Evolutionary conservation across 2,888 invertebrate genomes (phyloP).

Genomic region (Branchipolynoe longqiensis): DNA sequence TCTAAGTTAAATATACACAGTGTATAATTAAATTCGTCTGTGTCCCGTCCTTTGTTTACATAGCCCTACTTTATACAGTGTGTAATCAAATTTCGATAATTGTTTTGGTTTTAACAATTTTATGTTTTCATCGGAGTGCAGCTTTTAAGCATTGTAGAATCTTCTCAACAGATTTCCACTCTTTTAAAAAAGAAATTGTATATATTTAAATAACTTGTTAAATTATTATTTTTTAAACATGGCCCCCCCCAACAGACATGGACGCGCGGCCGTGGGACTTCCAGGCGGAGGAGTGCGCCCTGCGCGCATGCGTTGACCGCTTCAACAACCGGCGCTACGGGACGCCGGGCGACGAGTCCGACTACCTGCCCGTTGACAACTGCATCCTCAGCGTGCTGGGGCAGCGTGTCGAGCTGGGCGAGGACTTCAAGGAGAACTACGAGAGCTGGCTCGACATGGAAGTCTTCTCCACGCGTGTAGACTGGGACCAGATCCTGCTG

Average conservation of each 20-base stretch:
- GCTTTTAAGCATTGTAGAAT: no score
- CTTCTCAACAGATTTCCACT: no score
- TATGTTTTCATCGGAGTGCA: no score
- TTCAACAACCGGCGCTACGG: constrained; percentile 96
- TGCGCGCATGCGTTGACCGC: constrained; percentile 95
- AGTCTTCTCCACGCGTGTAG: constrained; percentile 90
- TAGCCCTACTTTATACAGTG: no score
- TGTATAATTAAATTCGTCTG: no score
- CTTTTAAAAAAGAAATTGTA: no score
- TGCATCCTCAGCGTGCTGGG: constrained; percentile 92
- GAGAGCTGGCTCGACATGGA: constrained; percentile 97
- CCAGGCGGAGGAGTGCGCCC: constrained; percentile 96
- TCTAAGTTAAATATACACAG: no score
- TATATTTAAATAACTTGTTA: not conserved
- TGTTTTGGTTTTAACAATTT: no score
- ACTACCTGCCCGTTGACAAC: constrained; percentile 88
- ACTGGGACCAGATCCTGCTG: constrained; percentile 84
- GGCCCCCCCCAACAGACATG: constrained; percentile 85
- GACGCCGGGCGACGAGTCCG: constrained; percentile 83
- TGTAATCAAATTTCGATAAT: no score
- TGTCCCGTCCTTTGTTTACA: no score
- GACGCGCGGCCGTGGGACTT: constrained; percentile 99
- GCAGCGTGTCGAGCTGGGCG: constrained; percentile 90
- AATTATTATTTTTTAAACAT: not conserved
- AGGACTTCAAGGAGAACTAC: constrained; percentile 88